These are phyloP conservation scores for Acropora tenuis DNA, from an alignment of 64 coral and sea anemone species.

Conservation along the genomic window DNA sequence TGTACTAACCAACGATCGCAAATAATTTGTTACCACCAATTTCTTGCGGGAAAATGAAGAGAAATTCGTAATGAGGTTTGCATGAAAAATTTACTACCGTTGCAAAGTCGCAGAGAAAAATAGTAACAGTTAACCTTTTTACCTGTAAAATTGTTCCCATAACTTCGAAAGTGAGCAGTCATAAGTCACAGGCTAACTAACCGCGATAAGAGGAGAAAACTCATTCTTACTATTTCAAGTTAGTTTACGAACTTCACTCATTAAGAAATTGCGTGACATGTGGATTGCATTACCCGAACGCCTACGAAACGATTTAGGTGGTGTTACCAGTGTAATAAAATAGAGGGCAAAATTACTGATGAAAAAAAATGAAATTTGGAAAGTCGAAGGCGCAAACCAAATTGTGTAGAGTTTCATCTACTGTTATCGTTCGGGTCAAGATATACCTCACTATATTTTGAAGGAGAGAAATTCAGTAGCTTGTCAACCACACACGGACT, in stretches of 20 bases:
- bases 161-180: not conserved
- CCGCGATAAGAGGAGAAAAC: no score
- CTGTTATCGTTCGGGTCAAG: not conserved
- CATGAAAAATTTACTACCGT: not conserved
- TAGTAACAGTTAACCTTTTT: not conserved
- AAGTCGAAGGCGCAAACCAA: no score
- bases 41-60: not conserved
- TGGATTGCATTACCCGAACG: no score
- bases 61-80: not conserved
- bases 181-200: not conserved
- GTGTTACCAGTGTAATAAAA: no score
- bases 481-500: slow-evolving; percentile 41
- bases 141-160: no score
- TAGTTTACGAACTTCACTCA: not conserved
- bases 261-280: not conserved
- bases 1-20: no score
- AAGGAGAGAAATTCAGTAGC: slow-evolving; percentile 42
- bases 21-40: not conserved
- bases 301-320: no score
- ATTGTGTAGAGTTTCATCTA: not conserved
- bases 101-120: not conserved
- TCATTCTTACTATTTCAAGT: no score
- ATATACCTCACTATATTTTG: not conserved
- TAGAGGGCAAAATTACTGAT: no score
- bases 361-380: no score